Conservation (phyloP, 2,888 invertebrate genomes). For the Eledone cirrhosa region DNA sequence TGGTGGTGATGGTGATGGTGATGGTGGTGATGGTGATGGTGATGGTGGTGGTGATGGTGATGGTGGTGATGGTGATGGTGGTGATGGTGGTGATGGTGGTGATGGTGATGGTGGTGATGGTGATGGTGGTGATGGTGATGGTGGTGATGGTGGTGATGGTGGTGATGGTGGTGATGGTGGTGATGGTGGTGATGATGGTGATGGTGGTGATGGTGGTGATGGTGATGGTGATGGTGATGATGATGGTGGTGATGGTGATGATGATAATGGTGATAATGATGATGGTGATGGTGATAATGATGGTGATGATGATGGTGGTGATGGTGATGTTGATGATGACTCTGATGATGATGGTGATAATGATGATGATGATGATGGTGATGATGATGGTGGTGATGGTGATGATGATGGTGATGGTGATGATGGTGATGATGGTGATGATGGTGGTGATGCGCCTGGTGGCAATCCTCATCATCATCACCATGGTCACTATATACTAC, state of each 20-base stretch:
- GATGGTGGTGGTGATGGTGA: conserved; percentile 4
- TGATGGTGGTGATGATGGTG: conserved; percentile 4
- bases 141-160: neutral
- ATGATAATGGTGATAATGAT: conserved; percentile 13
- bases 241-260: conserved; percentile 13
- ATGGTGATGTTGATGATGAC: neutral
- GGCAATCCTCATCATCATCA: neutral
- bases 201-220: conserved; percentile 4
- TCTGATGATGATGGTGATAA: neutral
- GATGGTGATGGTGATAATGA: conserved; percentile 4
- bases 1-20: conserved; percentile 4
- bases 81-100: conserved; percentile 8
- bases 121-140: conserved; percentile 13
- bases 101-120: neutral
- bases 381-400: conserved; percentile 4
- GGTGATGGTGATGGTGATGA: conserved; percentile 4
- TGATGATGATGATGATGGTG: conserved; percentile 5
- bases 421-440: conserved; percentile 5
- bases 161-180: conserved; percentile 13
- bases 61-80: conserved; percentile 13
- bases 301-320: conserved; percentile 4
- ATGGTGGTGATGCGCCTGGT: conserved; percentile 8
- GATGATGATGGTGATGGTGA: conserved; percentile 13
- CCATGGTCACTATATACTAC: neutral
- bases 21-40: conserved; percentile 3